Evolutionary conservation across 2,113 vertebrate genomes (phyloP).

Genomic region (Cephalopterus ornatus): DNA sequence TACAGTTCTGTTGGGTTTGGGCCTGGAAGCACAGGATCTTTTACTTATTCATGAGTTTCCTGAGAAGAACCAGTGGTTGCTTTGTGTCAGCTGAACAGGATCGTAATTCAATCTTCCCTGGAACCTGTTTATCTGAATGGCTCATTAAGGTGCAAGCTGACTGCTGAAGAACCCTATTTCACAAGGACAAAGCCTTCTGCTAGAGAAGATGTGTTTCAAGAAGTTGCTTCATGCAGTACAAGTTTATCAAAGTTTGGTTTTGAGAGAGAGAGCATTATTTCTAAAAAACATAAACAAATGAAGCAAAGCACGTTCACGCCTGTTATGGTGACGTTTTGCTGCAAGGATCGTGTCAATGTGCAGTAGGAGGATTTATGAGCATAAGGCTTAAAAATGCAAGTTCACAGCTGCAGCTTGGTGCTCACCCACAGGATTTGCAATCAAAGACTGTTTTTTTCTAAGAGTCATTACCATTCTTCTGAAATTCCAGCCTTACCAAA

Average conservation of each 20-base stretch:
- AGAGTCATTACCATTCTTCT: neutral
- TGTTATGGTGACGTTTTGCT: neutral
- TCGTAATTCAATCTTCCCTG: conserved; percentile 73
- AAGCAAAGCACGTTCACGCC: neutral
- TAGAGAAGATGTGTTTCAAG: neutral
- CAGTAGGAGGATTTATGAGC: neutral
- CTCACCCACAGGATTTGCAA: neutral
- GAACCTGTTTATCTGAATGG: neutral
- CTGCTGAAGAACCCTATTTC: neutral
- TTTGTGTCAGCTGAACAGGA: conserved; percentile 75
- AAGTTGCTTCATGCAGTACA: neutral
- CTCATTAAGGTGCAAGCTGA: neutral
- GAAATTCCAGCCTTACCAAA: neutral
- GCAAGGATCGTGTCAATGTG: accelerated
- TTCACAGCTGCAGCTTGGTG: neutral
- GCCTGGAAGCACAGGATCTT: conserved; percentile 60
- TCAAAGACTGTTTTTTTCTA: accelerated
- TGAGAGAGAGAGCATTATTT: neutral
- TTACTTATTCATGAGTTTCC: conserved; percentile 86
- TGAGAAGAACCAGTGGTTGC: conserved; percentile 71
- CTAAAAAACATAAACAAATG: neutral
- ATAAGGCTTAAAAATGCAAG: neutral
- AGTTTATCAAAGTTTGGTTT: accelerated
- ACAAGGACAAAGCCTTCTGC: neutral
- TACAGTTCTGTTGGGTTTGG: neutral